These are phyloP conservation scores for Maniola jurtina DNA, from an alignment of 1,140 invertebrate genomes.

Conservation along the genomic window DNA sequence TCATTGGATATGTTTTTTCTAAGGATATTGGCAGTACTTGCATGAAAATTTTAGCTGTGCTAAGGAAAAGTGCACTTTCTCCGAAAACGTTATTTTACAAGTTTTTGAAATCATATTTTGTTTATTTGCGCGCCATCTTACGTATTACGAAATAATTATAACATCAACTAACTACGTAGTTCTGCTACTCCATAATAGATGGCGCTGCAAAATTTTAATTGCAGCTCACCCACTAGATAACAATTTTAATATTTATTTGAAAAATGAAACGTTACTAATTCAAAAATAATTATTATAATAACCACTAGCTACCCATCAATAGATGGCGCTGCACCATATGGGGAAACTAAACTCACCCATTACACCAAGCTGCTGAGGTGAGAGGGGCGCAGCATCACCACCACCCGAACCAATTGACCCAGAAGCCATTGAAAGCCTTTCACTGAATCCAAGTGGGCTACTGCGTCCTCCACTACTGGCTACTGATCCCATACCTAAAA, in stretches of 20 bases:
- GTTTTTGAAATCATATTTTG: no score
- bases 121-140: constrained; percentile 22
- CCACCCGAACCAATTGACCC: constrained; percentile 79
- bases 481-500: constrained; percentile 78
- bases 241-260: not conserved
- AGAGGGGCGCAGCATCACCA: constrained; percentile 77
- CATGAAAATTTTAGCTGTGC: no score
- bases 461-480: constrained; percentile 80
- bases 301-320: constrained; percentile 26
- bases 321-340: constrained; percentile 43
- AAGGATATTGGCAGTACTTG: no score
- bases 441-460: constrained; percentile 79
- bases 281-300: no score
- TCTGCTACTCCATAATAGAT: constrained; percentile 57
- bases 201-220: constrained; percentile 52
- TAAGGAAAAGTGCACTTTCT: no score
- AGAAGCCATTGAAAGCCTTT: constrained; percentile 81
- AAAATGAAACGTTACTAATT: not conserved
- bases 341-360: constrained; percentile 78
- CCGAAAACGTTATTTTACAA: no score
- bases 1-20: no score
- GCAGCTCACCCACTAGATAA: not conserved
- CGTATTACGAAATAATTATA: not conserved
- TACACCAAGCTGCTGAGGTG: constrained; percentile 84
- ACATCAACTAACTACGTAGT: constrained; percentile 20